Evolutionary conservation across 2,113 vertebrate species (phyloP), one percentile per base, ranked within the genome.

Genomic region (Sula dactylatra): DNA sequence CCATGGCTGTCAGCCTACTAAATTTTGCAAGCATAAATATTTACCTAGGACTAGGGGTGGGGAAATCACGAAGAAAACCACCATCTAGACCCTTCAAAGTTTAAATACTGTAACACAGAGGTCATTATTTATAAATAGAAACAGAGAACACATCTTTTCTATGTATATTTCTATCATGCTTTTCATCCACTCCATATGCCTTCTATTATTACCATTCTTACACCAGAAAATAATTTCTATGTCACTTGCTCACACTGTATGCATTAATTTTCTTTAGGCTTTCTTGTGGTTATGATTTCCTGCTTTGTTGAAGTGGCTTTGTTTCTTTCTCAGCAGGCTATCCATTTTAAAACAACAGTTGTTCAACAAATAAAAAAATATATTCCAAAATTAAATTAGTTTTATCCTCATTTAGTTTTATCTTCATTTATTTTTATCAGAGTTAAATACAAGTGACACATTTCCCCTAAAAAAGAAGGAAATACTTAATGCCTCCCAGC

Each of bases 231-330:
- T 91, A 93, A 94, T 83, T 94, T 88, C 50, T 88, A 5, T 96
- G 74, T 94, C 86, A 96, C 81, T 94, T 86, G 86, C 69, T 95
- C 50, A 88, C 76, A 90, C 21, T 93, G 52, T 77, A 96, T 71
- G 42, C 82, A 95, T 96, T 97, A 65, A 96, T 88, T 97, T 86
- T 87, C 84, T 97, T 97, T 76, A 82, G 70, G 69, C 90, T 97
- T 98, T 97, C 85, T 96, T 88, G 73, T 78, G 89, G 82, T 95
- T 97, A 94, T 95, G 97, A 97, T 97, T 97, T 96, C 96, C 95
- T 96, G 94, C 78, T 96, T 93, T 96, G 66, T 8, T 85, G 88
- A 91, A 97, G 94, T 94, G 54, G 65, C 87, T 95, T 96, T 96
- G 96, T 97, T 96, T 94, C 89, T 72, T 83, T 95, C 74, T 8